A percentile compares a stretch with the other conserved stretches of the same genome.
These are phyloP conservation scores for Himalopsyche japonica DNA, from an alignment of 2,888 invertebrate genomes.

Conservation along the genomic window DNA sequence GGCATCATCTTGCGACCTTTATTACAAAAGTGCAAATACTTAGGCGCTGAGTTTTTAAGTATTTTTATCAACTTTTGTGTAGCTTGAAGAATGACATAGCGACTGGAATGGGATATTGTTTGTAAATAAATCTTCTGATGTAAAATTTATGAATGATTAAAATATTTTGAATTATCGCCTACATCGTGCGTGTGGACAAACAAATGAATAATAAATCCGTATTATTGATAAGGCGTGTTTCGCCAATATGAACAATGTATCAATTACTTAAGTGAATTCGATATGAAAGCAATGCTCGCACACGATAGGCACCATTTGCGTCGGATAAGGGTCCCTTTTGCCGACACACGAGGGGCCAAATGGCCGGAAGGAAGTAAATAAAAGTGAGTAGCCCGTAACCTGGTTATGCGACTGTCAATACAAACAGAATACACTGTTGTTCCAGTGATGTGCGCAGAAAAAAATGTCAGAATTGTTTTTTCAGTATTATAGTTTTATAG, in stretches of 20 bases:
- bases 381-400: conserved; percentile 36
- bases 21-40: too few species aligned
- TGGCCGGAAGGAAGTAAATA: conserved; percentile 40
- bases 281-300: background rate
- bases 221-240: background rate
- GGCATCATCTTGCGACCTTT: too few species aligned
- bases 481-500: too few species aligned
- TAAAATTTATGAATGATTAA: too few species aligned
- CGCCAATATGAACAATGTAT: background rate
- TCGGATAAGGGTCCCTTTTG: conserved; percentile 18
- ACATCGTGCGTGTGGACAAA: background rate
- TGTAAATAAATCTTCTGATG: too few species aligned
- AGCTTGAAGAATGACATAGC: too few species aligned
- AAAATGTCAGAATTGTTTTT: too few species aligned
- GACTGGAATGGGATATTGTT: too few species aligned
- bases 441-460: background rate
- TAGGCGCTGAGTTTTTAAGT: too few species aligned
- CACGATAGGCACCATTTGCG: background rate
- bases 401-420: conserved; percentile 38
- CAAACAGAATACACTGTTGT: conserved; percentile 23
- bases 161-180: too few species aligned
- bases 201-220: background rate
- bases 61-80: too few species aligned
- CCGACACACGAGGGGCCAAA: conserved; percentile 25
- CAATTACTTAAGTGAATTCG: background rate